Evolutionary conservation across 2,797 vertebrate species (phyloP).

Genomic region (Oophaga sylvatica): DNA sequence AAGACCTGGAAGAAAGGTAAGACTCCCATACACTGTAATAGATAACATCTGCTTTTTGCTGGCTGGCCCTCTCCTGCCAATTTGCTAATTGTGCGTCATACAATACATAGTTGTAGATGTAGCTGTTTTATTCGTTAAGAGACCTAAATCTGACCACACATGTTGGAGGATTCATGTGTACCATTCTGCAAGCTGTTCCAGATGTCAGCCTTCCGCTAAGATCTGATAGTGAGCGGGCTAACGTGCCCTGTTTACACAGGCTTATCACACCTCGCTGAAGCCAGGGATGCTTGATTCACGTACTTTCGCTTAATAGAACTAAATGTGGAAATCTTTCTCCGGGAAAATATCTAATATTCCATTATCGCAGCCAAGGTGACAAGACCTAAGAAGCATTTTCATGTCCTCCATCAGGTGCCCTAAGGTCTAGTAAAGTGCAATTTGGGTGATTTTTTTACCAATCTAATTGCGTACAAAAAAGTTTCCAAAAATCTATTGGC

Average conservation of each 20-base stretch:
- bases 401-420: neutral
- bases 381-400: conserved; percentile 17
- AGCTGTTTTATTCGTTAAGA: conserved; percentile 57
- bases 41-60: conserved; percentile 55
- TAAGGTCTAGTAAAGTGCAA: conserved; percentile 25
- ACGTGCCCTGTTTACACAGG: conserved; percentile 47
- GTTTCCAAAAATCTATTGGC: neutral
- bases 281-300: conserved; percentile 16
- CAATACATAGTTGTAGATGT: conserved; percentile 53
- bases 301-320: conserved; percentile 1
- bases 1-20: conserved; percentile 34
- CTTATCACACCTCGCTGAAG: conserved; percentile 51
- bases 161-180: conserved; percentile 42
- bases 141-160: conserved; percentile 58
- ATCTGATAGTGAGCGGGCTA: conserved; percentile 49
- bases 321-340: conserved; percentile 5
- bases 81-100: conserved; percentile 59
- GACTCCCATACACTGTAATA: neutral
- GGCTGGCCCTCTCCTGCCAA: conserved; percentile 45
- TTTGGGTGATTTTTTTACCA: conserved; percentile 16
- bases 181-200: conserved; percentile 54
- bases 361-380: conserved; percentile 27
- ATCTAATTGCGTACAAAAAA: conserved; percentile 3
- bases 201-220: conserved; percentile 43
- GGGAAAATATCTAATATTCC: conserved; percentile 28